Conservation (phyloP, 2,888 invertebrate species). For the Nephrocerus scutellatus region DNA sequence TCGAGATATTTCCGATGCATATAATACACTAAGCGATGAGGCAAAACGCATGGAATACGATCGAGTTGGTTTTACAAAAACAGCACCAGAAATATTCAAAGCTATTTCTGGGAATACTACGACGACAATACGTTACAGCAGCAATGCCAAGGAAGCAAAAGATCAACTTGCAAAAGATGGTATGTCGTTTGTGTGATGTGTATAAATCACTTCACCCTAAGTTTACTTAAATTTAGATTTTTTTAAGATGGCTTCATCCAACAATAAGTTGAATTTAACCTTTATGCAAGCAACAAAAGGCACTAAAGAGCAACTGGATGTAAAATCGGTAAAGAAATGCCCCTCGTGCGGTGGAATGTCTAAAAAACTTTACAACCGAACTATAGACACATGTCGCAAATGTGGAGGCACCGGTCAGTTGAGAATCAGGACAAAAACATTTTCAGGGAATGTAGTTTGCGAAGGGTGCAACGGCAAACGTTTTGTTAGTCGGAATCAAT, state of each 20-base stretch:
- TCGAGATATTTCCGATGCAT: constrained; percentile 96
- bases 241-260: constrained; percentile 24
- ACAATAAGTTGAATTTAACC: constrained; percentile 30
- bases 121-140: background rate
- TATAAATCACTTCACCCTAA: no score
- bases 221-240: no score
- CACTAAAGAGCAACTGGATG: constrained; percentile 33
- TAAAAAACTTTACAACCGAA: constrained; percentile 27
- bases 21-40: constrained; percentile 82
- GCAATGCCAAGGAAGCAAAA: constrained; percentile 17
- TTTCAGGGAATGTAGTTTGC: constrained; percentile 28
- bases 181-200: no score
- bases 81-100: background rate
- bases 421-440: constrained; percentile 29
- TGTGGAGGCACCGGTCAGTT: constrained; percentile 40
- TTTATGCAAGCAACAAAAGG: constrained; percentile 40
- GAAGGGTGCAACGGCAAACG: constrained; percentile 38
- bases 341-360: constrained; percentile 37
- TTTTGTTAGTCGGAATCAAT: constrained; percentile 34
- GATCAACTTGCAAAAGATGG: constrained; percentile 9
- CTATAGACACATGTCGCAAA: constrained; percentile 37
- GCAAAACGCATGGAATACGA: constrained; percentile 62
- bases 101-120: background rate
- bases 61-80: constrained; percentile 30
- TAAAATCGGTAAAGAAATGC: constrained; percentile 35